Evolutionary conservation across 2,888 invertebrate genomes (phyloP).

Genomic region (Cheilosia vulpina): DNA sequence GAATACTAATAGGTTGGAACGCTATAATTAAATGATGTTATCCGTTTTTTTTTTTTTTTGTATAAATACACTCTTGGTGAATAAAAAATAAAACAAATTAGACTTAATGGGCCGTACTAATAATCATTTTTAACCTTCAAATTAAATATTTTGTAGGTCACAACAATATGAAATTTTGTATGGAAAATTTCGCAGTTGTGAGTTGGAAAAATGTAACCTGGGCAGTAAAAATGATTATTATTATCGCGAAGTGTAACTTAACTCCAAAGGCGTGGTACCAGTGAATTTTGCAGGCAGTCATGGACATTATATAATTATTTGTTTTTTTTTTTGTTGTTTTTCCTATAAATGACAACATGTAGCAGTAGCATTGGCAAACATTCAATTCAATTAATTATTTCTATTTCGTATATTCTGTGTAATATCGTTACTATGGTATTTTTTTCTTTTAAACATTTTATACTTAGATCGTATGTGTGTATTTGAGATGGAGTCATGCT

Average conservation of each 20-base stretch:
- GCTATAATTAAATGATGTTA: slow-evolving; percentile 5
- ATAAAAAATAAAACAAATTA: slow-evolving; percentile 41
- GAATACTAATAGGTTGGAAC: slow-evolving; percentile 48
- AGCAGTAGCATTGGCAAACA: slow-evolving; percentile 10
- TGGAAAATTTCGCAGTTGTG: no score
- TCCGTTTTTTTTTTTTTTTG: background rate
- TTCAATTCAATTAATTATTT: background rate
- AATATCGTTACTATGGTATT: background rate
- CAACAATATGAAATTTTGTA: no score
- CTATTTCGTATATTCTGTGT: background rate
- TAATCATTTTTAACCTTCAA: no score
- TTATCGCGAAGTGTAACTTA: no score
- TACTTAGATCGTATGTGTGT: no score
- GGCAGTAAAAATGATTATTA: no score
- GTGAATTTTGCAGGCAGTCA: slow-evolving; percentile 72
- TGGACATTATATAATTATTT: slow-evolving; percentile 54
- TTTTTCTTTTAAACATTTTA: no score
- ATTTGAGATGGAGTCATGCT: no score
- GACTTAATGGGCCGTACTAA: no score
- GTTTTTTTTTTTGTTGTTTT: slow-evolving; percentile 13
- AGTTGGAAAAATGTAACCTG: no score
- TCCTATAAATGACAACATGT: slow-evolving; percentile 6
- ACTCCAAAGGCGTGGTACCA: slow-evolving; percentile 71
- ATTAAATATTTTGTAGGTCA: no score
- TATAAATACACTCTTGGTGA: slow-evolving; percentile 31